Conservation (phyloP, 2,113 vertebrate genomes). For the Pterocles orientalis region DNA sequence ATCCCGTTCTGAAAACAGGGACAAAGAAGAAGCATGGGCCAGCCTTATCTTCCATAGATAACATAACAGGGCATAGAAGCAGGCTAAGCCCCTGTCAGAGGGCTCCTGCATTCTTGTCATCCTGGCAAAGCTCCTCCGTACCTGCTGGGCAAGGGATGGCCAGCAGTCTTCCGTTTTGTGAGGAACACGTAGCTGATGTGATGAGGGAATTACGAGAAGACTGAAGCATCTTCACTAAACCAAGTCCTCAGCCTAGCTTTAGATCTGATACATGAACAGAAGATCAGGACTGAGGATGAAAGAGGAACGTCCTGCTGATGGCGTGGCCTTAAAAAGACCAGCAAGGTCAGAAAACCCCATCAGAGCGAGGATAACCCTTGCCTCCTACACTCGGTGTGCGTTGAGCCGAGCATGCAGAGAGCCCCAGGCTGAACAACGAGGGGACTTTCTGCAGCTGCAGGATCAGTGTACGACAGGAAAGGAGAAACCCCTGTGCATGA, state of each 20-base stretch:
- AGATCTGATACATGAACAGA: not conserved
- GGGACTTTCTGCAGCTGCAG: not conserved
- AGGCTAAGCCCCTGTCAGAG: not conserved
- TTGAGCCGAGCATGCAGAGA: not conserved
- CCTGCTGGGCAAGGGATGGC: not conserved
- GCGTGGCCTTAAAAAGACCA: not conserved
- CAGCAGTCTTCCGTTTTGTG: not conserved
- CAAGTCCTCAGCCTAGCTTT: not conserved
- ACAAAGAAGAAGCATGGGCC: not conserved
- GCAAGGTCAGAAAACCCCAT: not conserved
- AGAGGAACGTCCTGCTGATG: not conserved
- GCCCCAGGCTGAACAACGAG: accelerated
- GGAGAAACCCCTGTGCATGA: not conserved
- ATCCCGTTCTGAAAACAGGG: not conserved
- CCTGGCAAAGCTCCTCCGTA: not conserved
- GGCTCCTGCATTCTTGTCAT: not conserved
- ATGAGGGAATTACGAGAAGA: not conserved
- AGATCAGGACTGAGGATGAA: not conserved
- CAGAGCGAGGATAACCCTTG: not conserved
- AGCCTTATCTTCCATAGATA: not conserved
- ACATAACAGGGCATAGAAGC: not conserved
- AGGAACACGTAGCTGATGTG: not conserved
- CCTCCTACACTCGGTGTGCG: not conserved
- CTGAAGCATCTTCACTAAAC: not conserved
- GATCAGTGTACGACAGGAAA: not conserved